phyloP scores from a whole-genome alignment of 2,888 invertebrate genomes.

The Agrochola macilenta region DNA sequence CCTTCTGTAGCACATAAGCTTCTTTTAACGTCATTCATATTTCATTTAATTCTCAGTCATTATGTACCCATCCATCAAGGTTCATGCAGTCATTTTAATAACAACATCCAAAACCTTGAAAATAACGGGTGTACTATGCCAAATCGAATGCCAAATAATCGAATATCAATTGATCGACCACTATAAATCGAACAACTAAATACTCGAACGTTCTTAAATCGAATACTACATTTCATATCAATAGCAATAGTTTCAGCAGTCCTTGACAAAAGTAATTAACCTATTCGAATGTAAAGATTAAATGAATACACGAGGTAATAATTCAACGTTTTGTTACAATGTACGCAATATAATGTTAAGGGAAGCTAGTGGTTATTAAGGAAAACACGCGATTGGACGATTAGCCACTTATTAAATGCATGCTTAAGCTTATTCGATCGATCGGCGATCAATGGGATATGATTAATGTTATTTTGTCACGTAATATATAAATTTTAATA shows the following conservation, averaged over 20 bases:
- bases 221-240: conserved; percentile 6
- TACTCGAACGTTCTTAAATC: no score
- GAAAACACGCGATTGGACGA: conserved; percentile 81
- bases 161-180: no score
- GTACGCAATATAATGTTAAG: conserved; percentile 72
- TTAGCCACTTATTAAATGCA: conserved; percentile 83
- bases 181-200: no score
- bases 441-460: conserved; percentile 77
- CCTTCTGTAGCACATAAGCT: no score
- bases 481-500: conserved; percentile 59
- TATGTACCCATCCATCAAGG: not conserved
- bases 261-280: conserved; percentile 58
- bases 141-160: no score
- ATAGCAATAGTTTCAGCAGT: conserved; percentile 36
- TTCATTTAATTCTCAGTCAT: not conserved
- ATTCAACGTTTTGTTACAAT: conserved; percentile 60
- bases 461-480: conserved; percentile 76
- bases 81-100: not conserved
- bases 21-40: not conserved
- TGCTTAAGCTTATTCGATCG: conserved; percentile 83
- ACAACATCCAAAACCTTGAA: conserved; percentile 14
- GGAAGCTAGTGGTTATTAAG: conserved; percentile 73
- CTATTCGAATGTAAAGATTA: conserved; percentile 53
- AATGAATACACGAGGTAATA: conserved; percentile 57
- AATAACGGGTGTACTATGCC: no score